Base-by-base conservation (phyloP, 2,113 vertebrate genomes). In the Ibidorhyncha struthersii region DNA sequence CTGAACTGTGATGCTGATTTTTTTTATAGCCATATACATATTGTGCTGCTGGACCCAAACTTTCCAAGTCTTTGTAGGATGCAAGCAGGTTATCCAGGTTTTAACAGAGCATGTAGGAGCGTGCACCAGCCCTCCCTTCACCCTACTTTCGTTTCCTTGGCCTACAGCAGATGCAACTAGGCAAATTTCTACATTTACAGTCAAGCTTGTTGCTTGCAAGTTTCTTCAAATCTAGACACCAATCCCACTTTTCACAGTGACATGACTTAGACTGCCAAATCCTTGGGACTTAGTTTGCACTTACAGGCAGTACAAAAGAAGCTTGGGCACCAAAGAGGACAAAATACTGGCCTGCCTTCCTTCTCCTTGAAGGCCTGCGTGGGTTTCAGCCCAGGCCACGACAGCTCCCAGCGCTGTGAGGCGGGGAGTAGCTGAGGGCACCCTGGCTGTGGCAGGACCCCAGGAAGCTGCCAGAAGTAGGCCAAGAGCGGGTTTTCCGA, bases 401-500 rank as follows among this genome's bases (percentile, higher is more conserved):
- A 2, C 16, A 21, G 4, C 22, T 4, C 3, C 3, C 34, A 38
- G 29, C 6, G 12, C 59, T 6, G 14, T 1, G 9, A 40, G 15
- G 30, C 6, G 2, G 14, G 10, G 14, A 27, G 14, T 1, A 3
- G 16, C 81, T 7, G 21, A 6, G 9, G 43, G 20, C 14, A 4
- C 34, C 3, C 50, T 3, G 13, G 4, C 13, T 32, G 17, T 0
- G 5, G 14, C 5, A 30, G 32, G 6, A 30, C 14, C 4, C 11
- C 1, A 1, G 2, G 25, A 77, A 50, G 22, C 9, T 8, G 50
- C 36, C 4, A 7, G 6, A 34, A 30, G 14, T 7, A 25, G 12
- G 25, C 23, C 2, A 6, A 29, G 1, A 1, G 14, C 3, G 2
- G 2, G 15, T 20, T 11, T 14, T 7, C 6, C 8, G 2, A 40